Conservation (phyloP, 2,113 vertebrate genomes). For the Indicator maculatus region DNA sequence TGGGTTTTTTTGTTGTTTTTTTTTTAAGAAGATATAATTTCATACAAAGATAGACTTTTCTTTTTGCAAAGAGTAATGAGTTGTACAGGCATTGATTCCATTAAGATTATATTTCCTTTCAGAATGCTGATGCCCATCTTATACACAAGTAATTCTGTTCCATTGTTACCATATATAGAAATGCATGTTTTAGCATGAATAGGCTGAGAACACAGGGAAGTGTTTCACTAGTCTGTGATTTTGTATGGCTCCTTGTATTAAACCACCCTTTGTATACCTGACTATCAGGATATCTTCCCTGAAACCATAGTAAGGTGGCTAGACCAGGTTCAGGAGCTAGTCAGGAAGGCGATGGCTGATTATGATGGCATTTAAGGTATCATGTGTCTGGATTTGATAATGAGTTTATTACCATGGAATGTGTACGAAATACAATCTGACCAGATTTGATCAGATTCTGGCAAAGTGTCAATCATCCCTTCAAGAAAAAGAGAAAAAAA, state of each 20-base stretch:
- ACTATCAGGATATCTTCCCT: neutral
- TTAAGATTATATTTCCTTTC: neutral
- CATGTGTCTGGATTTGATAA: neutral
- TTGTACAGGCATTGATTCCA: neutral
- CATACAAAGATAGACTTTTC: neutral
- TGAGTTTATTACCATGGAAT: neutral
- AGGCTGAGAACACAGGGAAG: neutral
- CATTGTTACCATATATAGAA: neutral
- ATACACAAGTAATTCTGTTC: neutral
- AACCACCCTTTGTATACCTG: neutral
- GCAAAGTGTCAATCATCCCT: neutral
- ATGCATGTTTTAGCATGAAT: neutral
- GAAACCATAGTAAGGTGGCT: neutral
- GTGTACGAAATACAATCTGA: neutral
- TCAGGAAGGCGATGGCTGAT: neutral
- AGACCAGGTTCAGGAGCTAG: neutral
- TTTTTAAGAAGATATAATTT: neutral
- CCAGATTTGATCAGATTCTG: neutral
- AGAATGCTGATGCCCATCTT: neutral
- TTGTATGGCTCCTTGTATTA: neutral
- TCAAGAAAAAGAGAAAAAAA: neutral
- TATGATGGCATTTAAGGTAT: neutral
- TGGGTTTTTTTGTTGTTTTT: too few relatives aligned
- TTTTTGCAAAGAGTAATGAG: neutral
- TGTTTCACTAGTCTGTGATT: neutral